A percentile compares a stretch with the other conserved stretches of the same genome.
Evolutionary conservation across 2,797 vertebrate species (phyloP).

Genomic region (Distichodus sexfasciatus): DNA sequence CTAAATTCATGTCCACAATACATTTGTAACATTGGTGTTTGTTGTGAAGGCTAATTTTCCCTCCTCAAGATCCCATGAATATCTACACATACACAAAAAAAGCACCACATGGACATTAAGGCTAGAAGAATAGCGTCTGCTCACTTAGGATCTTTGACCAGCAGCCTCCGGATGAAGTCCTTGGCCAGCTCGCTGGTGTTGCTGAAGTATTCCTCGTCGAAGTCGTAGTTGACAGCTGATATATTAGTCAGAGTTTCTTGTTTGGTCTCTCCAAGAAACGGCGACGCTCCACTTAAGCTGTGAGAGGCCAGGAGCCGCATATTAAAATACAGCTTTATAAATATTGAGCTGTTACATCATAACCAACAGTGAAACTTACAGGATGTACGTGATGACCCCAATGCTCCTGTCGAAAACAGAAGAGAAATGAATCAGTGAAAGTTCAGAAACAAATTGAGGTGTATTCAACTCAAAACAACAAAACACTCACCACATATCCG

Average conservation of each 20-base stretch:
- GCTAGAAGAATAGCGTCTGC: too few species aligned
- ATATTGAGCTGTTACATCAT: too few species aligned
- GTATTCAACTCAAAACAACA: too few species aligned
- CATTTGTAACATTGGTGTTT: too few species aligned
- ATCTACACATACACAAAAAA: not conserved
- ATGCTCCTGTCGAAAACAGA: conserved; percentile 84
- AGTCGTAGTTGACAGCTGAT: conserved; percentile 94
- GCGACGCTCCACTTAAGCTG: conserved; percentile 92
- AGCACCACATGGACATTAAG: not conserved
- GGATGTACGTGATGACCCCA: conserved; percentile 96
- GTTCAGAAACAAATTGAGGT: not conserved
- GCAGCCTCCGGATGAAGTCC: conserved; percentile 93
- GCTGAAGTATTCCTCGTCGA: conserved; percentile 95
- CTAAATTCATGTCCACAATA: too few species aligned
- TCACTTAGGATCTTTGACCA: conserved; percentile 97
- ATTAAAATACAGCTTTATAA: too few species aligned
- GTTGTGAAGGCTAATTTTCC: too few species aligned
- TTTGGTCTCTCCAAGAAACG: conserved; percentile 94
- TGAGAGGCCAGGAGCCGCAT: not conserved
- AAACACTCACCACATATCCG: conserved; percentile 94
- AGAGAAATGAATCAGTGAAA: not conserved
- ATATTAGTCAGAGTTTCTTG: conserved; percentile 98
- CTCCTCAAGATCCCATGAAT: too few species aligned
- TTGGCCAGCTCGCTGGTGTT: conserved; percentile 96
- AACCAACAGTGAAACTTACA: conserved; percentile 74